A percentile compares a stretch with the other conserved stretches of the same genome.
Evolutionary conservation across 2,797 vertebrate species (phyloP).

Genomic region (Mormyrus hasselquistii): DNA sequence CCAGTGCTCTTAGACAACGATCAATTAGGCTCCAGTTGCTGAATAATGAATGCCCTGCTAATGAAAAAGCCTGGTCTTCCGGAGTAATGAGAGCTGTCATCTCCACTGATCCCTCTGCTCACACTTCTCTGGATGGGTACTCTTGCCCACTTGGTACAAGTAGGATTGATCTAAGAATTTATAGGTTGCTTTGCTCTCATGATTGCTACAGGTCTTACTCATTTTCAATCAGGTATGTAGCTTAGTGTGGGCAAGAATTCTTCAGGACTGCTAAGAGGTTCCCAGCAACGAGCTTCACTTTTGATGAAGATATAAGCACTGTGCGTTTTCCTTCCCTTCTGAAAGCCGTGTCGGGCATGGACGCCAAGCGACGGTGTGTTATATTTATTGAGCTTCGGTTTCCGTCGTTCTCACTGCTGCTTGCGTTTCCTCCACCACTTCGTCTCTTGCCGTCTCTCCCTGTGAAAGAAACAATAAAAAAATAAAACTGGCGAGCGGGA

Average conservation of each 20-base stretch:
- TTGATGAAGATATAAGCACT: background rate
- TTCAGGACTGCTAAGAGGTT: background rate
- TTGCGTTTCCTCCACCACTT: background rate
- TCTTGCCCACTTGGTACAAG: background rate
- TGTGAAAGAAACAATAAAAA: background rate
- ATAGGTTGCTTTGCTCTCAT: background rate
- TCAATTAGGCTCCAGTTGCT: slow-evolving; percentile 55
- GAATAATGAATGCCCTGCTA: slow-evolving; percentile 59
- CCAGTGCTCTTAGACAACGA: slow-evolving; percentile 54
- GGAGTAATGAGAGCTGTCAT: slow-evolving; percentile 19
- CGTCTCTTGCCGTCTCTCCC: background rate
- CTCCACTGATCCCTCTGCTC: slow-evolving; percentile 24
- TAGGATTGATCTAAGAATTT: slow-evolving; percentile 14
- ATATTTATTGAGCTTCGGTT: background rate
- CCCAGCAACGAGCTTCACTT: background rate
- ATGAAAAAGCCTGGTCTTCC: slow-evolving; percentile 40
- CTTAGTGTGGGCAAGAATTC: background rate
- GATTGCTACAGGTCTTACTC: background rate
- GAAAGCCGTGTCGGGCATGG: background rate
- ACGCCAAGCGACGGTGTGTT: background rate
- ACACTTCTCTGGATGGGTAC: background rate
- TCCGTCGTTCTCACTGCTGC: background rate
- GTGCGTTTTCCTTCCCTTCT: background rate
- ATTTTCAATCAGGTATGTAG: background rate
- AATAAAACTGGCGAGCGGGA: background rate